A percentile compares a stretch with the other conserved stretches of the same genome.
Conservation (phyloP, 2,113 vertebrate species). For the Myotis davidii region DNA sequence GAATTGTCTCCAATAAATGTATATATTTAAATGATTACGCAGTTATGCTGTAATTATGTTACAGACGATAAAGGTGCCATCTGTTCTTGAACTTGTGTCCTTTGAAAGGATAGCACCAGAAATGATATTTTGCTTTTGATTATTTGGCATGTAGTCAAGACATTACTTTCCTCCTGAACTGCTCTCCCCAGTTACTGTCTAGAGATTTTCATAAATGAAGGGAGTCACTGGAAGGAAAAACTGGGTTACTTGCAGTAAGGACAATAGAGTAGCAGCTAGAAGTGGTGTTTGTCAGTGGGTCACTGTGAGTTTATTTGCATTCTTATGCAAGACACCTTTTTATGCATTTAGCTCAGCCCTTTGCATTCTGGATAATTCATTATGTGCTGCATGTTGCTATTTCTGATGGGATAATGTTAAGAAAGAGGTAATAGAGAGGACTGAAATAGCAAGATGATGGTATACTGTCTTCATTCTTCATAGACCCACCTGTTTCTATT, state of each 20-base stretch:
- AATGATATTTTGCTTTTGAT: conserved; percentile 45
- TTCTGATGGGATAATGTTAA: not conserved
- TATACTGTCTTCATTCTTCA: not conserved
- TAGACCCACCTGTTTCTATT: not conserved
- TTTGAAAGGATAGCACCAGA: not conserved
- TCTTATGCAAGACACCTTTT: not conserved
- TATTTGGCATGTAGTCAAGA: conserved; percentile 44
- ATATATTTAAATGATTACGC: conserved; percentile 38
- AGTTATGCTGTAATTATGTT: conserved; percentile 30
- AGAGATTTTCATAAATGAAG: not conserved
- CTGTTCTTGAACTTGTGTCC: conserved; percentile 47
- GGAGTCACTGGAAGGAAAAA: not conserved
- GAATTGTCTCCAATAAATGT: conserved; percentile 3
- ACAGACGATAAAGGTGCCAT: not conserved
- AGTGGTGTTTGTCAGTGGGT: not conserved
- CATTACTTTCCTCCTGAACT: not conserved
- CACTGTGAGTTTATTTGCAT: not conserved
- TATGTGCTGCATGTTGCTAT: not conserved
- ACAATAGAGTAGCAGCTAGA: not conserved
- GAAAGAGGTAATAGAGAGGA: not conserved
- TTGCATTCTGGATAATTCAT: not conserved
- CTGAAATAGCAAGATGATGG: not conserved
- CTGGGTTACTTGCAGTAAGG: not conserved
- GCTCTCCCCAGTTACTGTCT: not conserved
- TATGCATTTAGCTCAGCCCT: not conserved